These are phyloP conservation scores for Cyrtonyx montezumae DNA, from an alignment of 2,113 vertebrate species.

Conservation along the genomic window DNA sequence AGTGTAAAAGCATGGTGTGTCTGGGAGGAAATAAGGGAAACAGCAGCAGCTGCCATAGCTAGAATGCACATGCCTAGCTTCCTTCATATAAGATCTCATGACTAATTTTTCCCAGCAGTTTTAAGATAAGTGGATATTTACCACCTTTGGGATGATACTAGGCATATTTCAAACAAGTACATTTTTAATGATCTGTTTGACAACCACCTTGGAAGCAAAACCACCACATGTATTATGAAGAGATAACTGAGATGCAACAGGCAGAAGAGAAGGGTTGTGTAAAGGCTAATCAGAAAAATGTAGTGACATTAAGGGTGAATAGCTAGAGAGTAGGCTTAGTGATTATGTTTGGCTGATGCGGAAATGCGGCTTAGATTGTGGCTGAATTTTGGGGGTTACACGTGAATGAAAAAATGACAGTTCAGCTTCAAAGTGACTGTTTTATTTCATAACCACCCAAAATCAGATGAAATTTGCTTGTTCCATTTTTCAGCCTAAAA, in stretches of 20 bases:
- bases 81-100: background rate
- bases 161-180: background rate
- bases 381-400: background rate
- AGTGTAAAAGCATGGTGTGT: background rate
- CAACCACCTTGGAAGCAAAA: background rate
- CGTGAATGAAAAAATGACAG: background rate
- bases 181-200: background rate
- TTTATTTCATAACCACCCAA: constrained; percentile 25
- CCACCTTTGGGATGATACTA: background rate
- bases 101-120: background rate
- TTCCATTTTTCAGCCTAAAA: constrained; percentile 29
- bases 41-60: background rate
- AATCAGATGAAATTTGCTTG: constrained; percentile 24
- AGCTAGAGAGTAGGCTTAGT: background rate
- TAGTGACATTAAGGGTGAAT: background rate
- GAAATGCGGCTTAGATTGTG: background rate
- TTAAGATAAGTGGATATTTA: background rate
- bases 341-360: background rate
- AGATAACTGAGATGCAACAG: background rate
- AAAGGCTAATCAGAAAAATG: background rate
- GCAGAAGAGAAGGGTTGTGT: background rate
- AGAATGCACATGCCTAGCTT: background rate
- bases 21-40: background rate
- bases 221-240: background rate
- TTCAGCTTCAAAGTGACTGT: constrained; percentile 13